Percentiles rank a stretch among this genome's conserved stretches.
phyloP scores from a whole-genome alignment of 2,888 invertebrate genomes.

The Pterostichus madidus region DNA sequence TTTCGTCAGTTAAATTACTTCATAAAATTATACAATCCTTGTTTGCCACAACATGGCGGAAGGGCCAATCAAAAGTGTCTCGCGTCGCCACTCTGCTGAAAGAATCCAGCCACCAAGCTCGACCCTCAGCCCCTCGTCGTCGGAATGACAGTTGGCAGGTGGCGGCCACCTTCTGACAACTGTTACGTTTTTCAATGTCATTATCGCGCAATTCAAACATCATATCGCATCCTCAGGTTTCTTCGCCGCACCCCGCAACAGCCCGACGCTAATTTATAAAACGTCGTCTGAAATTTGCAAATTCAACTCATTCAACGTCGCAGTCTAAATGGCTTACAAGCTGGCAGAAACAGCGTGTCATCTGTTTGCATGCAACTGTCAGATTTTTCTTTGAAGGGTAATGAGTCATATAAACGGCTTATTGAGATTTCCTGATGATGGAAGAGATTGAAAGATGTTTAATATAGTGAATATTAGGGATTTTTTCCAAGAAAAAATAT shows the following conservation, averaged over 20 bases:
- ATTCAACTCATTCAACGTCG: background rate
- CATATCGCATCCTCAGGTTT: background rate
- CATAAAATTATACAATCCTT: too few relatives aligned
- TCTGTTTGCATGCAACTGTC: background rate
- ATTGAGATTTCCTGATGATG: slow-evolving; percentile 1
- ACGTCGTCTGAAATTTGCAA: slow-evolving; percentile 14
- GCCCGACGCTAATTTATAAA: slow-evolving; percentile 25
- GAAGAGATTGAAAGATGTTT: background rate
- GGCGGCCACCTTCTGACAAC: background rate
- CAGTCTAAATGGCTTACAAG: background rate
- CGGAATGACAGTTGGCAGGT: background rate
- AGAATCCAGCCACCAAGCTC: background rate
- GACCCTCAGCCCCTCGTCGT: too few relatives aligned
- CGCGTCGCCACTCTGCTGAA: too few relatives aligned
- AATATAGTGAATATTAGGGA: too few relatives aligned
- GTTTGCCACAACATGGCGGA: too few relatives aligned
- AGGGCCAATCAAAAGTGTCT: too few relatives aligned
- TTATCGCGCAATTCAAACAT: slow-evolving; percentile 6
- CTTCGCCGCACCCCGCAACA: background rate
- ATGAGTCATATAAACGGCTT: slow-evolving; percentile 10
- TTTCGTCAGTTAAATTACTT: too few relatives aligned
- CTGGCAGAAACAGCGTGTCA: too few relatives aligned
- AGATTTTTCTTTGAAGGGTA: slow-evolving; percentile 12
- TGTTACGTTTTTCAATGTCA: slow-evolving; percentile 29
- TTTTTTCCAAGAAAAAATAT: too few relatives aligned